Evolutionary conservation across 2,113 vertebrate species (phyloP), one percentile per base, ranked within the genome.

Genomic region (Xiphorhynchus elegans): DNA sequence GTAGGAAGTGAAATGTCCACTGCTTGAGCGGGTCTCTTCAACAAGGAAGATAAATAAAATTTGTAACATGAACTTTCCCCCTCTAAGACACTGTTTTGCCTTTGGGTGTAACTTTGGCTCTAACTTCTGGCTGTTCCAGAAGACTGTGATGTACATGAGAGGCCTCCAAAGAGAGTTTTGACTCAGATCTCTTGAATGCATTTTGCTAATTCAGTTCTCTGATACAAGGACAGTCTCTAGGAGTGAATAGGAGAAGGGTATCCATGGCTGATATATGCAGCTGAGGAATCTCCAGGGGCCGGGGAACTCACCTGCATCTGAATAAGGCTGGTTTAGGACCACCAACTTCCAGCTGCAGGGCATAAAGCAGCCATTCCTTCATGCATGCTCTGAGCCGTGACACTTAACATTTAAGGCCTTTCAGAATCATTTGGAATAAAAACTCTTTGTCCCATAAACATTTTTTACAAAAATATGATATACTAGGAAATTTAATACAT

Each of bases 391-490:
- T 56, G 9, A 72, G 69, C 40, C 47, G 76, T 76, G 53, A 29
- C 84, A 46, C 44, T 91, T 86, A 56, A 72, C 60, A 68, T 81
- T 47, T 72, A 84, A 93, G 56, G 46, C 72, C 68, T 75, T 95
- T 62, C 59, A 87, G 73, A 82, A 75, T 52, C 7, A 64, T 73
- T 95, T 92, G 73, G 78, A 95, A 60, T 79, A 63, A 94, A 77
- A 47, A 7, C 9, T 49, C 55, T 90, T 58, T 93, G 46, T 52
- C 53, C 21, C 50, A 76, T 70, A 50, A 58, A 90, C 66, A 74
- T 70, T 84, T 69, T 53, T 64, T 75, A 44, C 37, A 74, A 67
- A 93, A 93, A 89, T 47, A 56, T 55, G 25, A 44, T 74, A 63
- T 74, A 81, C 39, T 40, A 84, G 26, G 60, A 90, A 90, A 92